Base-by-base conservation (phyloP, 1,140 invertebrate genomes). In the Gryon sp. region DNA sequence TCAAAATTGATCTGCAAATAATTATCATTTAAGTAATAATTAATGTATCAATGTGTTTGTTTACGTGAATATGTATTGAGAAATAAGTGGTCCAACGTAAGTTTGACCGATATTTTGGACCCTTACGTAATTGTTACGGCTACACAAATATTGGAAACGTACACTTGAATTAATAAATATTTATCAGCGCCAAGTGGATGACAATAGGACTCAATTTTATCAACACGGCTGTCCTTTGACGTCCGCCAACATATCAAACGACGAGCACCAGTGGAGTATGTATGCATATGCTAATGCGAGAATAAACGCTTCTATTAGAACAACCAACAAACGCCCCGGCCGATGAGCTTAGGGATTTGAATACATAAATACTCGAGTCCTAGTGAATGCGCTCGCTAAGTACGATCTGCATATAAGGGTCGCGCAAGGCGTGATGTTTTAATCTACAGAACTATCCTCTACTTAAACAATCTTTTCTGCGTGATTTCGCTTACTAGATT, bases 281-380 rank as follows among this genome's bases (percentile, higher is more conserved):
- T 80, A 82, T 81, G 82, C 82, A 85, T 87, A 86, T 86, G 86
- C 84, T 87, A 85, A 87, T 86, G 80, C 72, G 80, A 85, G 85
- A 83, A 87, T 87, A 85, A 86, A 85, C 84, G 84, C 70, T 83
- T 82, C 80, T 83, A 86, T 87, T 87, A 86, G 84, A 84, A 83
- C 81, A 85, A 82, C 81, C 80, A 85, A 84, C 84, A 85, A 86
- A 85, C 83, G 83, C 80, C 79, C 82, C 84, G 76, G 77, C 82
- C 84, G 80, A 86, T 85, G 84, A 85, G 84, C 84, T 80, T 66
- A 53, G 82, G 82, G 84, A 87, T 85, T 87, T 86, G 84, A 87
- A 86, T 87, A 82, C 82, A 83, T 87, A 87, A 87, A 85, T 84
- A 84, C 83, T 83, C 76, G 78, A 83, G 78, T 80, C 70, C 77